phyloP scores from a whole-genome alignment of 2,888 invertebrate genomes.

The Pemphredon lugubris region DNA sequence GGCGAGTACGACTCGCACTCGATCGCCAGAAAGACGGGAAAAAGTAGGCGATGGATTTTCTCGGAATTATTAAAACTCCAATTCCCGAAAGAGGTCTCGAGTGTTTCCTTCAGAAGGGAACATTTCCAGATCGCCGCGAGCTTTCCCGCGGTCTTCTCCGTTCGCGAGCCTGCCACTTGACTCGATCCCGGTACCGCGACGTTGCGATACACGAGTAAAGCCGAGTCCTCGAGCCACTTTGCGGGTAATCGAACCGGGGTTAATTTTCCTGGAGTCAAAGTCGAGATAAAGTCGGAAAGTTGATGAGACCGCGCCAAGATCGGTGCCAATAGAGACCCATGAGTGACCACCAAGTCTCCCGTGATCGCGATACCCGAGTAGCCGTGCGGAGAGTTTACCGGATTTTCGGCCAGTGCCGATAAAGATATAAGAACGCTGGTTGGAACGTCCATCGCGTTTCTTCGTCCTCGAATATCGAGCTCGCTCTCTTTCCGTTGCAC shows the following conservation, averaged over 20 bases:
- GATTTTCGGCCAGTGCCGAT: slow-evolving; percentile 77
- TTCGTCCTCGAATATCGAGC: not conserved
- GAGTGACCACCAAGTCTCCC: slow-evolving; percentile 83
- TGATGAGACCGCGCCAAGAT: slow-evolving; percentile 70
- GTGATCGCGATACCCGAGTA: slow-evolving; percentile 83
- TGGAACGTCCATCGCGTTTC: slow-evolving; percentile 76
- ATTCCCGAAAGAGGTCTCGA: slow-evolving; percentile 82
- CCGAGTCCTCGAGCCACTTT: too few species aligned
- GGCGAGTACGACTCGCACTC: slow-evolving; percentile 61
- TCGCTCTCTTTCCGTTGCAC: too few species aligned
- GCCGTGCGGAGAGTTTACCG: slow-evolving; percentile 75
- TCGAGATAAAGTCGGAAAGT: slow-evolving; percentile 44
- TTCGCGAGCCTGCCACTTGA: too few species aligned
- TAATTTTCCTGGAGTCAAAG: slow-evolving; percentile 53
- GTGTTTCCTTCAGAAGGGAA: slow-evolving; percentile 81
- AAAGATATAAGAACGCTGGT: slow-evolving; percentile 83
- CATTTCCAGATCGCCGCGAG: slow-evolving; percentile 82
- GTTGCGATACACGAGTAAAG: too few species aligned
- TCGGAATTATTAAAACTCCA: slow-evolving; percentile 83
- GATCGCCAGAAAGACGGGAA: slow-evolving; percentile 83
- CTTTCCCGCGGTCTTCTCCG: slow-evolving; percentile 72
- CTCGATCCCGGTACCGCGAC: too few species aligned
- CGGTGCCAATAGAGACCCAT: slow-evolving; percentile 82
- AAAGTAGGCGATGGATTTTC: slow-evolving; percentile 81
- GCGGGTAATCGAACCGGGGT: too few species aligned